Percentiles rank a stretch among this genome's conserved stretches.
Conservation (phyloP, 2,113 vertebrate genomes). For the Neopipo cinnamomea region DNA sequence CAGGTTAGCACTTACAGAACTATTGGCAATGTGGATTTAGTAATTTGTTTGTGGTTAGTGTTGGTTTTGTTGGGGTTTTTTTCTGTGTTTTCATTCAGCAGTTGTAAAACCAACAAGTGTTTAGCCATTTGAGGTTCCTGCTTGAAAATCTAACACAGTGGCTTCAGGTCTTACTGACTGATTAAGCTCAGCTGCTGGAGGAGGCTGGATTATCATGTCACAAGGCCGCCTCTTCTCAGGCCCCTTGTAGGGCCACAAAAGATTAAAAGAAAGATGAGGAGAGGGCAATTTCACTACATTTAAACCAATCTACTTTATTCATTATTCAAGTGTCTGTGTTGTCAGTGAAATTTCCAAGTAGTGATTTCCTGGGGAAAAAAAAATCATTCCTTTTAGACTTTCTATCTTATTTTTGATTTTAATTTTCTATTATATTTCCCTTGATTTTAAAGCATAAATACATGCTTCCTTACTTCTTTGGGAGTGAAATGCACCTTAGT, state of each 20-base stretch:
- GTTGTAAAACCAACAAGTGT: background rate
- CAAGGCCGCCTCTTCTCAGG: conserved; percentile 25
- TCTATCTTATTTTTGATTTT: background rate
- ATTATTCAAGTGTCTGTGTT: conserved; percentile 24
- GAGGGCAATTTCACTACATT: conserved; percentile 26
- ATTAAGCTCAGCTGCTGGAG: background rate
- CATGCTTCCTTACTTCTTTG: background rate
- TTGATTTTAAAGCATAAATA: background rate
- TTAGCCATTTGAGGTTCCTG: background rate
- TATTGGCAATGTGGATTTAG: conserved; percentile 11
- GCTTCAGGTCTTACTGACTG: background rate
- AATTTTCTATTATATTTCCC: background rate
- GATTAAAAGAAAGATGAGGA: conserved; percentile 41
- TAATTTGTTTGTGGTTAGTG: background rate
- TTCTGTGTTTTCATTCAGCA: background rate
- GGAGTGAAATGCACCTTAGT: background rate
- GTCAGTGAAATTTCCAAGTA: conserved; percentile 8
- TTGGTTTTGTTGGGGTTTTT: background rate
- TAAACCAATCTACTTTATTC: conserved; percentile 19
- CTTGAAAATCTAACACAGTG: background rate
- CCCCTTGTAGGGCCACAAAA: conserved; percentile 32
- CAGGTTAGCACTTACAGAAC: conserved; percentile 6
- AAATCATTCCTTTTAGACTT: background rate
- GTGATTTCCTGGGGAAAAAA: background rate
- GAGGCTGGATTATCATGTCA: conserved; percentile 27